Conservation (phyloP, 1,140 invertebrate genomes). For the Colletes gigas region DNA sequence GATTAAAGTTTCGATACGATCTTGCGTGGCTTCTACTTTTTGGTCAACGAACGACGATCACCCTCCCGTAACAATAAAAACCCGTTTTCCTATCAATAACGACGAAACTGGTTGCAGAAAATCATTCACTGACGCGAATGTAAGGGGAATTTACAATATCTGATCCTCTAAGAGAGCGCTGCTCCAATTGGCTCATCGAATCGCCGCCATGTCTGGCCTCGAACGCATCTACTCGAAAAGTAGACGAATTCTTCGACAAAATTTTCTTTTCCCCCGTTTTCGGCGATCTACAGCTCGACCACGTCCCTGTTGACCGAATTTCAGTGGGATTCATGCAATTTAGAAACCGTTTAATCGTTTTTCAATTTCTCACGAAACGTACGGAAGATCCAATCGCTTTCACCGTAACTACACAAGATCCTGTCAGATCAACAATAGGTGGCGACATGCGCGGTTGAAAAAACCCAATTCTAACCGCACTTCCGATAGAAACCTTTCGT, state of each 20-base stretch:
- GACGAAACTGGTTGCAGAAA: slow-evolving; percentile 70
- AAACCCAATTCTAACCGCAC: slow-evolving; percentile 70
- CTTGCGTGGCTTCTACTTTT: slow-evolving; percentile 30
- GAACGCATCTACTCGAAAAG: slow-evolving; percentile 43
- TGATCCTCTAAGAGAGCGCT: slow-evolving; percentile 53
- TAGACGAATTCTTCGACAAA: not conserved
- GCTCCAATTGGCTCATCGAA: slow-evolving; percentile 67
- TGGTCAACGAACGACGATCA: slow-evolving; percentile 34
- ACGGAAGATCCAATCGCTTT: slow-evolving; percentile 71
- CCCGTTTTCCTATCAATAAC: slow-evolving; percentile 53
- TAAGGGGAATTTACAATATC: slow-evolving; percentile 56
- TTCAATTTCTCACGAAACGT: slow-evolving; percentile 44
- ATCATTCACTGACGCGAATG: slow-evolving; percentile 62
- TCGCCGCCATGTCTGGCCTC: slow-evolving; percentile 68
- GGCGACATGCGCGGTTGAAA: slow-evolving; percentile 67
- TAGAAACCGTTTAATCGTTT: not conserved
- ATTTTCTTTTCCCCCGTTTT: not conserved
- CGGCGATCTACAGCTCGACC: not conserved
- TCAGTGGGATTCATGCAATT: not conserved
- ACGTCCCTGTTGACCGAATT: not conserved
- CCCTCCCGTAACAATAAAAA: slow-evolving; percentile 30
- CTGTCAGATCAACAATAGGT: slow-evolving; percentile 69
- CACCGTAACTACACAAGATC: slow-evolving; percentile 60
- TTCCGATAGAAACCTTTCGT: slow-evolving; percentile 35
- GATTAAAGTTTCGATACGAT: slow-evolving; percentile 58